phyloP scores from a whole-genome alignment of 2,113 vertebrate species.

The Butorides virescens region DNA sequence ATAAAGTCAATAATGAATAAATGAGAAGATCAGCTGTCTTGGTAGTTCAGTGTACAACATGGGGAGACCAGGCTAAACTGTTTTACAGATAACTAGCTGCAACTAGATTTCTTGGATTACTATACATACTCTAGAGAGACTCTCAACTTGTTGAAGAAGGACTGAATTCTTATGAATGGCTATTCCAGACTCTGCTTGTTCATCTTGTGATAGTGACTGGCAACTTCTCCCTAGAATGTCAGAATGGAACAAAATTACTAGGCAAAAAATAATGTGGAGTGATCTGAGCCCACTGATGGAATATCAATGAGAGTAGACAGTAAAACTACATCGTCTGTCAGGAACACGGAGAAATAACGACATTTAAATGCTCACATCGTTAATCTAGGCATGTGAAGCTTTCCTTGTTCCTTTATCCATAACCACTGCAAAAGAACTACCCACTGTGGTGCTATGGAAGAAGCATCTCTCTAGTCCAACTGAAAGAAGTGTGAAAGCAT shows the following conservation, averaged over 20 bases:
- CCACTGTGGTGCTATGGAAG: background rate
- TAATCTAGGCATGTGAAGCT: background rate
- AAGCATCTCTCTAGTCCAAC: background rate
- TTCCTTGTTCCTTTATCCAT: background rate
- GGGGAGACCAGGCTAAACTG: background rate
- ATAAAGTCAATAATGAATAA: too few relatives aligned
- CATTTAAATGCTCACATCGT: background rate
- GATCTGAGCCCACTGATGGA: background rate
- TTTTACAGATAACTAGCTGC: background rate
- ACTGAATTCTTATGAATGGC: background rate
- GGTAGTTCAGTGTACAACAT: background rate
- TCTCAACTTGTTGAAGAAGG: background rate
- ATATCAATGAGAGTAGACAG: background rate
- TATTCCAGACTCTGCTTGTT: background rate
- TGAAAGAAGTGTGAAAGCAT: background rate
- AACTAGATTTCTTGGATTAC: background rate
- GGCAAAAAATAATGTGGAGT: background rate
- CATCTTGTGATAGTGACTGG: background rate
- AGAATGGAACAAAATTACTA: conserved; percentile 8
- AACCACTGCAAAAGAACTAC: background rate
- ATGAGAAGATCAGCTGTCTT: background rate
- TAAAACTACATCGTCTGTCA: background rate
- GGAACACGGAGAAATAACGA: background rate
- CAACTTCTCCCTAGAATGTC: conserved; percentile 52
- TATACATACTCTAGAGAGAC: conserved; percentile 46